phyloP scores from a whole-genome alignment of 2,888 invertebrate genomes.

The Sphaerophoria rueppellii region DNA sequence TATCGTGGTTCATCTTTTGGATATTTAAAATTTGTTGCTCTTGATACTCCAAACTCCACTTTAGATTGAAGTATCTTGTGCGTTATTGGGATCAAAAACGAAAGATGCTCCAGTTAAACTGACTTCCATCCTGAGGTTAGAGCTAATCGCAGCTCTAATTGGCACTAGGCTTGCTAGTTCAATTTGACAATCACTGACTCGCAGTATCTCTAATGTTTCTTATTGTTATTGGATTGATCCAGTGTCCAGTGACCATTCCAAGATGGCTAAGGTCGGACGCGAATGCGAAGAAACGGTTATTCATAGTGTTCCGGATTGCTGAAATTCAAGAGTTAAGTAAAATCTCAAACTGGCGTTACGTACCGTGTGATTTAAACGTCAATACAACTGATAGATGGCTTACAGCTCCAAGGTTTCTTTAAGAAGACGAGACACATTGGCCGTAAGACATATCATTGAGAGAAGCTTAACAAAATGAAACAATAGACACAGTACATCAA shows the following conservation, averaged over 20 bases:
- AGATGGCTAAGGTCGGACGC: conserved; percentile 73
- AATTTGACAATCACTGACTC: conserved; percentile 29
- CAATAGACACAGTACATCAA: neutral
- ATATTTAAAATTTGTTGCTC: no score
- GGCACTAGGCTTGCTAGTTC: conserved; percentile 61
- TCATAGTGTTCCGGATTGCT: conserved; percentile 9
- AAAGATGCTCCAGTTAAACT: conserved; percentile 74
- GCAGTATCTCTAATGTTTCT: neutral
- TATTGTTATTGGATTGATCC: conserved; percentile 75
- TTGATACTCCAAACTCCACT: no score
- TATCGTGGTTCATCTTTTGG: no score
- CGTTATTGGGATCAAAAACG: conserved; percentile 69
- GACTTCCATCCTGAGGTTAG: conserved; percentile 73
- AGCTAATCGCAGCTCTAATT: conserved; percentile 74
- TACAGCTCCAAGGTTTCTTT: neutral
- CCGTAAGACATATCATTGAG: neutral
- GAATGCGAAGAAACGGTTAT: neutral
- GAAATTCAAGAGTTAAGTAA: conserved; percentile 7
- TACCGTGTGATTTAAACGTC: conserved; percentile 1
- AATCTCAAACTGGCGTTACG: conserved; percentile 7
- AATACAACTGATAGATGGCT: neutral
- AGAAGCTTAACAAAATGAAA: neutral
- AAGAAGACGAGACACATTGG: neutral
- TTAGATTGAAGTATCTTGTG: conserved; percentile 44
- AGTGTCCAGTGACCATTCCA: conserved; percentile 74